Conservation (phyloP, 2,113 vertebrate genomes). For the Gymnocephalus cernua region DNA sequence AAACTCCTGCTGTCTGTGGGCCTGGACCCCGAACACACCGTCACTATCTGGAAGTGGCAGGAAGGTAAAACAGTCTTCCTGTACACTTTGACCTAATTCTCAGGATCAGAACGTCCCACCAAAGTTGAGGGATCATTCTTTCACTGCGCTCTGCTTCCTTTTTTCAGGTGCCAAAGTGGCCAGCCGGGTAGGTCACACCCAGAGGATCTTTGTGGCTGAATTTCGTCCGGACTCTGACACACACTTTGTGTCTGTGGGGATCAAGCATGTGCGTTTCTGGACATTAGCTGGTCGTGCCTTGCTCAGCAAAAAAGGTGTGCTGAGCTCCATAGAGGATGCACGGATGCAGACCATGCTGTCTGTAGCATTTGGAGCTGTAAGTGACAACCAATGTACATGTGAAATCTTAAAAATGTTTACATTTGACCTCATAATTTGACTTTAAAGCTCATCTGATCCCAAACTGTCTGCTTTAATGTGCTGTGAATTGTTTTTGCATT, state of each 20-base stretch:
- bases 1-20: slow-evolving; percentile 95
- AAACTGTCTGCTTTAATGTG: slow-evolving; percentile 45
- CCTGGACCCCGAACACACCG: slow-evolving; percentile 92
- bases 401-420: background rate
- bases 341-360: slow-evolving; percentile 99
- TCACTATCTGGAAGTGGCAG: slow-evolving; percentile 99
- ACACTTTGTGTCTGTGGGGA: slow-evolving; percentile 97
- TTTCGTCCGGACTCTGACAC: slow-evolving; percentile 98
- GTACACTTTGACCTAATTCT: background rate
- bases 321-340: slow-evolving; percentile 93
- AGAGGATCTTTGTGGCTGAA: slow-evolving; percentile 98
- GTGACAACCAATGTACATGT: slow-evolving; percentile 72
- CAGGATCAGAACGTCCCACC: background rate
- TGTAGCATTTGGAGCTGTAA: slow-evolving; percentile 97
- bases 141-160: slow-evolving; percentile 22
- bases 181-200: slow-evolving; percentile 91
- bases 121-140: background rate
- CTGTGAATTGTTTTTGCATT: slow-evolving; percentile 76
- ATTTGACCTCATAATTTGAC: slow-evolving; percentile 1
- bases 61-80: slow-evolving; percentile 82
- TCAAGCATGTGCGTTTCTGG: slow-evolving; percentile 99
- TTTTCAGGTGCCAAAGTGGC: slow-evolving; percentile 94
- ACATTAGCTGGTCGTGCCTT: slow-evolving; percentile 94
- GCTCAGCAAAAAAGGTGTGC: slow-evolving; percentile 95
- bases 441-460: background rate